A percentile compares a stretch with the other conserved stretches of the same genome.
phyloP scores from a whole-genome alignment of 2,888 invertebrate species.

The Cheilosia urbana region DNA sequence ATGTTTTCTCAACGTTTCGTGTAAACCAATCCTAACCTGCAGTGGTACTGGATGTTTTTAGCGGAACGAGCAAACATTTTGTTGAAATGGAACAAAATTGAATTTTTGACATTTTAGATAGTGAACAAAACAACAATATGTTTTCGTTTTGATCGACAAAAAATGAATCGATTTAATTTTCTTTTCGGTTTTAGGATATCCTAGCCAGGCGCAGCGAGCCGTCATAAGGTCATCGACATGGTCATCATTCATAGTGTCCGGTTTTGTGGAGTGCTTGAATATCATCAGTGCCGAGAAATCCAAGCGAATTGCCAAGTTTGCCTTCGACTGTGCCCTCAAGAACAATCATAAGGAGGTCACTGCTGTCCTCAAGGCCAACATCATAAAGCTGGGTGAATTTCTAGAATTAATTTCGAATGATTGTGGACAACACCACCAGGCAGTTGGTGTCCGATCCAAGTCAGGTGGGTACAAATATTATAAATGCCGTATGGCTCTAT shows the following conservation, averaged over 20 bases:
- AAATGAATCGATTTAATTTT: too few species aligned
- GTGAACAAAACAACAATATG: too few species aligned
- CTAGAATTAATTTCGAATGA: slow-evolving; percentile 97
- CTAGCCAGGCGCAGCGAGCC: slow-evolving; percentile 93
- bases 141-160: too few species aligned
- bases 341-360: slow-evolving; percentile 97
- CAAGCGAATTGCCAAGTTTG: slow-evolving; percentile 97
- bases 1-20: too few species aligned
- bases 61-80: too few species aligned
- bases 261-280: slow-evolving; percentile 98
- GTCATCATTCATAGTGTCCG: slow-evolving; percentile 94
- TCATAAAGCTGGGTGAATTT: slow-evolving; percentile 99
- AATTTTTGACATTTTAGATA: too few species aligned
- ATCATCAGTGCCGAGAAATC: slow-evolving; percentile 96
- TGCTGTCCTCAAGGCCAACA: slow-evolving; percentile 99
- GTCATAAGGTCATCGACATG: slow-evolving; percentile 95
- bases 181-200: slow-evolving; percentile 86
- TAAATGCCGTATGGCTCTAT: neutral
- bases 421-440: slow-evolving; percentile 99
- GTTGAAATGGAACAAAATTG: too few species aligned
- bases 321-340: slow-evolving; percentile 98
- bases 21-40: too few species aligned
- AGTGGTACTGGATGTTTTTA: too few species aligned
- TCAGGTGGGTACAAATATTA: slow-evolving; percentile 81
- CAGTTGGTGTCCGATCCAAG: slow-evolving; percentile 97